Percentiles rank a stretch among this genome's conserved stretches.
Conservation (phyloP, 1,140 invertebrate genomes). For the Schmidtea mediterranea region DNA sequence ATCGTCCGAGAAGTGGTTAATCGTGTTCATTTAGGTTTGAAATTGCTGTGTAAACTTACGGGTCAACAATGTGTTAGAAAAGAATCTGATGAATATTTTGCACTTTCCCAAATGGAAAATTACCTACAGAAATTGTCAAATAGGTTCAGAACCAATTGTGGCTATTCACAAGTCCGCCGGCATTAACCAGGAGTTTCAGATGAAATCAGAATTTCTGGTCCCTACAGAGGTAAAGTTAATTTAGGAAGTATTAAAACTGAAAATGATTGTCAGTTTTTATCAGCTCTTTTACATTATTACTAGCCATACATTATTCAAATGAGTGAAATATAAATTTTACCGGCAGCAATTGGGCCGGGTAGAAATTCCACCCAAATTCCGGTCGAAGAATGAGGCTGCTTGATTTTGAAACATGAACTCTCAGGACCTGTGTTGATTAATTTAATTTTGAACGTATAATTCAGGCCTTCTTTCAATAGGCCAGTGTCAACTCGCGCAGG, state of each 20-base stretch:
- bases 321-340: no score
- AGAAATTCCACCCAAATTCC: conserved; percentile 20
- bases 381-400: conserved; percentile 22
- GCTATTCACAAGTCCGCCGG: not conserved
- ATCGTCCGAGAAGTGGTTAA: no score
- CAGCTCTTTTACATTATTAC: not conserved
- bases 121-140: conserved; percentile 3
- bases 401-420: conserved; percentile 21
- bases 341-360: conserved; percentile 20
- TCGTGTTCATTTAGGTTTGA: no score
- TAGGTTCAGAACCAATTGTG: not conserved
- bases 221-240: not conserved
- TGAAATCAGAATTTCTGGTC: not conserved
- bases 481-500: conserved; percentile 23
- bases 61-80: no score
- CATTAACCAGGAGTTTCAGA: no score
- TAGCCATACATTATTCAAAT: not conserved
- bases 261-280: not conserved
- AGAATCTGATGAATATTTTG: no score
- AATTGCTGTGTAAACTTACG: no score
- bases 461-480: conserved; percentile 19
- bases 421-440: conserved; percentile 24
- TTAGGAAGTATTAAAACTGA: not conserved
- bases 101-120: no score
- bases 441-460: conserved; percentile 16